Conservation (phyloP, 2,113 vertebrate species). For the Bothrops jararaca region DNA sequence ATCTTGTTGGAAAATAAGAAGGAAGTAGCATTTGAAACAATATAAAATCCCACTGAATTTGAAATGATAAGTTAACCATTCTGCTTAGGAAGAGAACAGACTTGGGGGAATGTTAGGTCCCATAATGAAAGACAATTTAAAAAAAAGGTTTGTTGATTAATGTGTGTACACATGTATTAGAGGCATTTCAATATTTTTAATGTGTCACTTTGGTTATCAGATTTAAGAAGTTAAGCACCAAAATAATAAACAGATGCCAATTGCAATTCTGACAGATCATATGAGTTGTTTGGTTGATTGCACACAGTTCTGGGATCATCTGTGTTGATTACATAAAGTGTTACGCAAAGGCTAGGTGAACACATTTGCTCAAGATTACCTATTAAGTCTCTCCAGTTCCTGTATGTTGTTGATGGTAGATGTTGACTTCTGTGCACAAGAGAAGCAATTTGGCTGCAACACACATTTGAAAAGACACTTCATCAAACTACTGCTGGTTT, state of each 20-base stretch:
- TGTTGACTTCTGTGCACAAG: not conserved
- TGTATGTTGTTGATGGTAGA: not conserved
- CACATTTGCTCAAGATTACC: not conserved
- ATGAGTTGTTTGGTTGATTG: too few relatives aligned
- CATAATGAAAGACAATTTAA: slow-evolving; percentile 14
- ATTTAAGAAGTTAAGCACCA: slow-evolving; percentile 50
- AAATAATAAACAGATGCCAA: slow-evolving; percentile 12
- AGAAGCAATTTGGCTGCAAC: not conserved
- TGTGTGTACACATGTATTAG: not conserved
- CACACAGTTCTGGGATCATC: not conserved
- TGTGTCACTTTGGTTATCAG: slow-evolving; percentile 45
- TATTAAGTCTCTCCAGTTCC: not conserved
- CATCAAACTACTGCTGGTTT: not conserved
- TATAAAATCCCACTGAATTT: not conserved
- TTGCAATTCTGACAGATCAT: slow-evolving; percentile 20
- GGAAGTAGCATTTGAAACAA: slow-evolving; percentile 23
- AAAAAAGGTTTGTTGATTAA: not conserved
- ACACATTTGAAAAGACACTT: not conserved
- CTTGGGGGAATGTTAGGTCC: not conserved
- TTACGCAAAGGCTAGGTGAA: not conserved
- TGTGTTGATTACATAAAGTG: not conserved
- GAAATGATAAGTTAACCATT: not conserved
- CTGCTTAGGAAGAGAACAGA: slow-evolving; percentile 1
- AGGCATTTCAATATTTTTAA: not conserved
- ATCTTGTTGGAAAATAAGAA: not conserved